Evolutionary conservation across 1,140 invertebrate species (phyloP).

Genomic region (Euura lappo): DNA sequence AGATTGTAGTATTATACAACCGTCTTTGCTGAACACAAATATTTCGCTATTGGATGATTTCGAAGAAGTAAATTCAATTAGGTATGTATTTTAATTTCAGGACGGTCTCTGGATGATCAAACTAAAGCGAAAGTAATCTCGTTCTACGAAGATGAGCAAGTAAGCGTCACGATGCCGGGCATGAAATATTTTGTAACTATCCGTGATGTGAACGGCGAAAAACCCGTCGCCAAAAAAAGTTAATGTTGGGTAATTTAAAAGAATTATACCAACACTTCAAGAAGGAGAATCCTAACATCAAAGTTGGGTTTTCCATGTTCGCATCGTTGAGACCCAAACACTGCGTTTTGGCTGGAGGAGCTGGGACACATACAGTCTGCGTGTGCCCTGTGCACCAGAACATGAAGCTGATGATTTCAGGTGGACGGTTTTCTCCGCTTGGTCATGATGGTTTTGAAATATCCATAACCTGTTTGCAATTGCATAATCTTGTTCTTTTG

Average conservation of each 20-base stretch:
- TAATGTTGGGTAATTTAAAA: constrained; percentile 22
- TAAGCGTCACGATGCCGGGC: constrained; percentile 17
- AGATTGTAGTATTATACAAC: no score
- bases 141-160: constrained; percentile 23
- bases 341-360: constrained; percentile 30
- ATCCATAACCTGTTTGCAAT: constrained; percentile 16
- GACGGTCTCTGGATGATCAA: constrained; percentile 5
- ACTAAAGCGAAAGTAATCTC: constrained; percentile 5
- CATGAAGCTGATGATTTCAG: constrained; percentile 30
- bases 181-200: constrained; percentile 25
- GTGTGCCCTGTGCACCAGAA: constrained; percentile 35
- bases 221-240: constrained; percentile 22
- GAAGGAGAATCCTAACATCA: constrained; percentile 13
- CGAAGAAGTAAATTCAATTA: no score
- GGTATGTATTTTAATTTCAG: neutral
- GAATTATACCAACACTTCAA: constrained; percentile 19
- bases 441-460: neutral
- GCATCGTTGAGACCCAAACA: constrained; percentile 28
- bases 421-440: neutral
- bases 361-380: constrained; percentile 31
- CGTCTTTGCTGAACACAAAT: no score
- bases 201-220: constrained; percentile 19
- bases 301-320: constrained; percentile 31
- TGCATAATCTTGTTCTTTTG: constrained; percentile 12
- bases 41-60: no score